Conservation (phyloP, 1,140 invertebrate species). For the Chionoecetes opilio region DNA sequence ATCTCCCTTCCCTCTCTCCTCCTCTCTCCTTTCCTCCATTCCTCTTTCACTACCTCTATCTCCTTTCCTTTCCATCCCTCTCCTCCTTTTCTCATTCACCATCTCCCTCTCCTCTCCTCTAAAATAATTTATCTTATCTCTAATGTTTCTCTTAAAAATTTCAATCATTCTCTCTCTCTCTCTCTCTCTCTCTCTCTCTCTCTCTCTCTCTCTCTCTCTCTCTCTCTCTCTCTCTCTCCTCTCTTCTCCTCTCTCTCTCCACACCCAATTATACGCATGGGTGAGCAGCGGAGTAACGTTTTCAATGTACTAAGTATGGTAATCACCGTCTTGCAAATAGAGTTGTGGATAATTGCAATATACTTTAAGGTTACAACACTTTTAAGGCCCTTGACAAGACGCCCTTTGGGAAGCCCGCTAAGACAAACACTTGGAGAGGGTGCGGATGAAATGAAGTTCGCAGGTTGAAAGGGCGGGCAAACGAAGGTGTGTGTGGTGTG, state of each 20-base stretch:
- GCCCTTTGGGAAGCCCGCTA: neutral
- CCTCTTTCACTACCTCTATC: too few relatives aligned
- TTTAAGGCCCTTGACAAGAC: neutral
- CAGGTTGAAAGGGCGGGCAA: neutral
- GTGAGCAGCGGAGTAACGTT: neutral
- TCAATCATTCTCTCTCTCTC: neutral
- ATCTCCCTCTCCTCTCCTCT: too few relatives aligned
- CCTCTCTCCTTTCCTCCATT: neutral
- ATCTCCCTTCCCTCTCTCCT: neutral
- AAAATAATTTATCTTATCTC: neutral
- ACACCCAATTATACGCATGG: neutral
- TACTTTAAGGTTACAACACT: neutral
- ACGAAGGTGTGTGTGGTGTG: too few relatives aligned
- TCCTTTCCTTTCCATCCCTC: neutral
- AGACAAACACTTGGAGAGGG: neutral
- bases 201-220: constrained; percentile 1
- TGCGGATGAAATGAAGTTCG: neutral
- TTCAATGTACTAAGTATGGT: neutral
- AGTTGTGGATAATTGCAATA: neutral
- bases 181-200: constrained; percentile 20
- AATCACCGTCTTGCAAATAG: neutral
- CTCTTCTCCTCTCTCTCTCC: neutral
- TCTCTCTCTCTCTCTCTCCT: constrained; percentile 23
- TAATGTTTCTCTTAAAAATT: neutral
- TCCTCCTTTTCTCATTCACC: neutral